Evolutionary conservation across 2,797 vertebrate species (phyloP).

Genomic region (Onychomys torridus): DNA sequence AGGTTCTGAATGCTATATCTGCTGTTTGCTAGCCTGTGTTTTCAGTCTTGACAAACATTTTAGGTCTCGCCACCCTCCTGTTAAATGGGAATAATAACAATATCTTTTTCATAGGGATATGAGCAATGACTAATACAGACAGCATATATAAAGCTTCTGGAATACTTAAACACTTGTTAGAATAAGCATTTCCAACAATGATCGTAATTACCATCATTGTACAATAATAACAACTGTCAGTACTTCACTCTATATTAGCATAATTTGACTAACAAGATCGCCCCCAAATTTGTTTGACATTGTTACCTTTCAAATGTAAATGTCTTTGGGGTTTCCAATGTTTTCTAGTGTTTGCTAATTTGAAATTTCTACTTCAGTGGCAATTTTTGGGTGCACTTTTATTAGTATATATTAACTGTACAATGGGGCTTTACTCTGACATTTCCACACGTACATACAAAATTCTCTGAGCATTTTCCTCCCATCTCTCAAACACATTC

Average conservation of each 20-base stretch:
- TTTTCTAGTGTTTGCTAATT: background rate
- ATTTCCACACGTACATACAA: background rate
- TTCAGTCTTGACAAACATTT: background rate
- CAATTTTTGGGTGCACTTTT: background rate
- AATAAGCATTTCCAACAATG: background rate
- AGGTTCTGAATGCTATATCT: background rate
- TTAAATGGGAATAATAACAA: background rate
- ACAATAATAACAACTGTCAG: background rate
- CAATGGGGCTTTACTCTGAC: background rate
- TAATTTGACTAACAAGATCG: background rate
- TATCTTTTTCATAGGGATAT: background rate
- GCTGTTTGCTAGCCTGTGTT: background rate
- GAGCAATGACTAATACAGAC: background rate
- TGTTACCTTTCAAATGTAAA: background rate
- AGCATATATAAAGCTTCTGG: background rate
- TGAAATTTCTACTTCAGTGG: background rate
- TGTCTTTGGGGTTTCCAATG: background rate
- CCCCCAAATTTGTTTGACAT: background rate
- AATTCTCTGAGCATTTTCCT: background rate
- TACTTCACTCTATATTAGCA: background rate
- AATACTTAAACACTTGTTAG: background rate
- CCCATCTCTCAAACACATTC: too few species aligned
- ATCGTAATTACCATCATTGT: background rate
- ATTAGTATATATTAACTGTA: background rate
- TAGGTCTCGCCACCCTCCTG: background rate